Base-by-base conservation (phyloP, 2,797 vertebrate genomes). In the Chromis chromis region DNA sequence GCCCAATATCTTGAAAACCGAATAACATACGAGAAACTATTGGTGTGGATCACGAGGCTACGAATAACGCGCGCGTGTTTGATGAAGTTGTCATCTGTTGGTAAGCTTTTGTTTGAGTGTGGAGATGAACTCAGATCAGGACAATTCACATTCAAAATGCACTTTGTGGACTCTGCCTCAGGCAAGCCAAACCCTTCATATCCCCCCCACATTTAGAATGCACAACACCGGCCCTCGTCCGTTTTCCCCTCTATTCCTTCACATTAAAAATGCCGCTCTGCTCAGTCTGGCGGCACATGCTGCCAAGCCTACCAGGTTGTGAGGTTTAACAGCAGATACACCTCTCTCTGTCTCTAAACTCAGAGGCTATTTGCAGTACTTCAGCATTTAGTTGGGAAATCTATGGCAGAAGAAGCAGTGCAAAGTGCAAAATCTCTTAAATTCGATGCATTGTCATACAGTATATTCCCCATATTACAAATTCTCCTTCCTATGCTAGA, bases 121-220 rank as follows among this genome's bases (percentile, higher is more conserved):
- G 3, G 65, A 73, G 58, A 79, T 76, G 70, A 81, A 85, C 78
- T 79, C 52, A 31, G 79, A 71, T 88, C 74, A 80, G 69, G 65
- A 70, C 72, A 31, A 70, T 76, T 81, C 74, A 66, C 50, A 86
- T 85, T 84, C 62, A 55, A 66, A 81, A 86, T 83, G 77, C 80
- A 75, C 75, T 79, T 79, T 65, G 57, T 79, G 49, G 74, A 79
- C 48, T 1, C 16, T 21, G 73, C 88, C 81, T 65, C 53, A 46
- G 84, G 89, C 86, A 21, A 81, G 48, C 64, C 61, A 49, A 77
- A 60, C 73, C 70, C 59, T 68, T 57, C 22, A 3, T 46, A 66
- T 14, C 42, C 59, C 49, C 52, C 50, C 42, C 14, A 65, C 78
- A 83, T 81, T 86, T 69, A 80, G 48, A 57, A 85, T 84, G 72